These are phyloP conservation scores for Cistogaster globosa DNA, from an alignment of 2,888 invertebrate species.

Conservation along the genomic window DNA sequence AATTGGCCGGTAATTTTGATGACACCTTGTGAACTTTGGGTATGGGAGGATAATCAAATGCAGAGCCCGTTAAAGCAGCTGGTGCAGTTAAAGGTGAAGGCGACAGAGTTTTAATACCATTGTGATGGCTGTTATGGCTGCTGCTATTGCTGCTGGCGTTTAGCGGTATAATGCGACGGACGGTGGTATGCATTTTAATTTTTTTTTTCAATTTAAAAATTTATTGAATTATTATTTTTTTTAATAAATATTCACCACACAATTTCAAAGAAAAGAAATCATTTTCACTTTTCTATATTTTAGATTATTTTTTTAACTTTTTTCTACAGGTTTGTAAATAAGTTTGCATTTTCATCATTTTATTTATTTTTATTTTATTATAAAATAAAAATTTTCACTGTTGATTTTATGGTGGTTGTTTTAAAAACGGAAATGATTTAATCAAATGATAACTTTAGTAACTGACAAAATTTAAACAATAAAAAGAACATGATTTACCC, in stretches of 20 bases:
- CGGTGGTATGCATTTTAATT: constrained; percentile 54
- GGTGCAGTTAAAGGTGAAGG: constrained; percentile 73
- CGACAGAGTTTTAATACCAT: constrained; percentile 60
- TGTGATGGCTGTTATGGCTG: constrained; percentile 7
- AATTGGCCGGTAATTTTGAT: constrained; percentile 79
- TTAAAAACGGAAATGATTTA: constrained; percentile 57
- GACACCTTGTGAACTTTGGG: constrained; percentile 71
- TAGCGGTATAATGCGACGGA: constrained; percentile 62
- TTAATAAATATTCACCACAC: neutral
- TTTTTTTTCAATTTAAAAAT: constrained; percentile 24
- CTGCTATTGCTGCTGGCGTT: constrained; percentile 5
- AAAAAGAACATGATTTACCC: constrained; percentile 9
- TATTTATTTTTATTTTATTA: constrained; percentile 27
- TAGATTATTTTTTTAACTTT: constrained; percentile 5
- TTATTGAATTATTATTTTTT: constrained; percentile 17
- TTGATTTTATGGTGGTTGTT: constrained; percentile 19
- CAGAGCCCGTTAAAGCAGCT: constrained; percentile 48
- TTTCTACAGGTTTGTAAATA: neutral
- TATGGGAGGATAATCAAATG: constrained; percentile 67
- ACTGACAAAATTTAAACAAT: constrained; percentile 6
- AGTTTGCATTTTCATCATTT: constrained; percentile 44
- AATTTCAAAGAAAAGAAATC: constrained; percentile 7
- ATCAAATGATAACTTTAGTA: constrained; percentile 45
- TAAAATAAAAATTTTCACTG: constrained; percentile 29
- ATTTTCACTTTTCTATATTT: constrained; percentile 9